Percentiles rank a stretch among this genome's conserved stretches.
phyloP scores from a whole-genome alignment of 2,888 invertebrate species.

The Mamestra brassicae region DNA sequence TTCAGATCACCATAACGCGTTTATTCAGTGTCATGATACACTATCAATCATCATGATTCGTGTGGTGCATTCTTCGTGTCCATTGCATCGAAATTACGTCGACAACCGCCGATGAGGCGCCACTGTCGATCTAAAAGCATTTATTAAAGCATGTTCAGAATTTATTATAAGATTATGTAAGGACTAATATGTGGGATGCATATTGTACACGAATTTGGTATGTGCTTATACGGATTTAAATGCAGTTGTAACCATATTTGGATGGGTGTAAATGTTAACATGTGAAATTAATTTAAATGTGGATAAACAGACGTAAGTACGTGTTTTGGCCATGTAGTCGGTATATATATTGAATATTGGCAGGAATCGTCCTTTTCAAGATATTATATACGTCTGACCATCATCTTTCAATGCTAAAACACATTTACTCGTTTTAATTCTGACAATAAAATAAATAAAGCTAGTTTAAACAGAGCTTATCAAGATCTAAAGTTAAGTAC shows the following conservation, averaged over 20 bases:
- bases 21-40: conserved; percentile 54
- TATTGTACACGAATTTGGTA: conserved; percentile 51
- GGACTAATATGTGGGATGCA: conserved; percentile 58
- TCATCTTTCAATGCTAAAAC: conserved; percentile 1
- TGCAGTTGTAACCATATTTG: conserved; percentile 32
- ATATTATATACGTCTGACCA: not conserved
- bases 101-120: conserved; percentile 57
- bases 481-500: conserved; percentile 35
- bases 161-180: conserved; percentile 58
- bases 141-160: conserved; percentile 63
- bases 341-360: not conserved
- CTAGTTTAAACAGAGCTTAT: conserved; percentile 27
- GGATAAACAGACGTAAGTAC: conserved; percentile 26
- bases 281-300: conserved; percentile 38
- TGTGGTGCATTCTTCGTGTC: conserved; percentile 59
- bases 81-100: conserved; percentile 58
- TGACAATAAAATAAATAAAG: conserved; percentile 24
- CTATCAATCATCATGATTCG: conserved; percentile 60
- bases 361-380: not conserved
- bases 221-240: conserved; percentile 40
- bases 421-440: conserved; percentile 29
- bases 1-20: conserved; percentile 40
- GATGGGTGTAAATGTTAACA: conserved; percentile 32
- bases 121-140: conserved; percentile 53
- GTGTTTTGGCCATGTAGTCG: conserved; percentile 16